Percentiles rank a stretch among this genome's conserved stretches.
These are phyloP conservation scores for Anabas testudineus DNA, from an alignment of 2,797 vertebrate genomes.

Conservation along the genomic window DNA sequence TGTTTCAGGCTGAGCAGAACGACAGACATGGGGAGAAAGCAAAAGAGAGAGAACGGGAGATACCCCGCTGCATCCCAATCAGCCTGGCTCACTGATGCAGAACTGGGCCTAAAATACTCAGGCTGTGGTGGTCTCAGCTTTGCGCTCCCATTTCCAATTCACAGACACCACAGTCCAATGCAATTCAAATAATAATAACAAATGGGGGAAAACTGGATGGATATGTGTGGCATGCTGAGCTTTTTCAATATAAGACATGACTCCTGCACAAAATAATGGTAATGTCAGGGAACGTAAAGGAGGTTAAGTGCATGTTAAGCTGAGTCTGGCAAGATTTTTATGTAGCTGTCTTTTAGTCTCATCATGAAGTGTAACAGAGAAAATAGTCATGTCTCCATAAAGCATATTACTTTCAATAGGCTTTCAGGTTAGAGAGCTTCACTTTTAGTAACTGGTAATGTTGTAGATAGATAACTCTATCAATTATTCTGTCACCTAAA, in stretches of 20 bases:
- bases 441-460: not conserved
- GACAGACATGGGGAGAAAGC: constrained; percentile 64
- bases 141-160: constrained; percentile 78
- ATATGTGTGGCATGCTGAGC: constrained; percentile 66
- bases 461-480: not conserved
- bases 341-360: constrained; percentile 41
- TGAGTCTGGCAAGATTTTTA: constrained; percentile 30
- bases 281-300: constrained; percentile 44
- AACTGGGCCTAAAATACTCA: constrained; percentile 83
- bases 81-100: constrained; percentile 80
- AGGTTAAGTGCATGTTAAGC: constrained; percentile 44
- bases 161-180: constrained; percentile 71
- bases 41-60: constrained; percentile 60
- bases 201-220: constrained; percentile 69
- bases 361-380: constrained; percentile 34
- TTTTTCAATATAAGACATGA: constrained; percentile 66
- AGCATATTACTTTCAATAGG: not conserved
- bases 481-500: too few species aligned
- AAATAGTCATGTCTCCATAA: constrained; percentile 17
- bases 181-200: constrained; percentile 83
- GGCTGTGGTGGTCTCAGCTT: constrained; percentile 69
- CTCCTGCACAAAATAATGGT: constrained; percentile 58
- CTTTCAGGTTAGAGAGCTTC: not conserved
- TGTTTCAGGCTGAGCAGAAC: constrained; percentile 78
- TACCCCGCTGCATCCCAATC: constrained; percentile 84